Percentiles rank a stretch among this genome's conserved stretches.
Evolutionary conservation across 1,140 invertebrate genomes (phyloP).

Genomic region (Bombus turneri): DNA sequence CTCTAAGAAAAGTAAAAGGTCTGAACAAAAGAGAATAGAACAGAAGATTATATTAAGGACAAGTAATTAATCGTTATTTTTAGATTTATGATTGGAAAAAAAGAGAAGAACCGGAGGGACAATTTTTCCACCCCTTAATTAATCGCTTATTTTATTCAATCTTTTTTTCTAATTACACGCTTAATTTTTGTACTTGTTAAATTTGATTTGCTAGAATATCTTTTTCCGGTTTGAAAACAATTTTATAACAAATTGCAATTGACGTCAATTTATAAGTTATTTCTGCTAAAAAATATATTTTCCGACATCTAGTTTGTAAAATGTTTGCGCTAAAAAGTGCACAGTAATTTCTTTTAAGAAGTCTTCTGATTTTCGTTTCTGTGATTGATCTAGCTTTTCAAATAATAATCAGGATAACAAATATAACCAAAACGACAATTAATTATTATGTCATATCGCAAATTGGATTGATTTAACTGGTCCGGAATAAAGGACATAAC

Average conservation of each 20-base stretch:
- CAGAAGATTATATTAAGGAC: not conserved
- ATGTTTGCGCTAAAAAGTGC: not conserved
- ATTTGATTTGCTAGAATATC: not conserved
- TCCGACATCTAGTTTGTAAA: too few relatives aligned
- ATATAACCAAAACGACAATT: not conserved
- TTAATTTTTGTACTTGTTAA: not conserved
- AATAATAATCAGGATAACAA: not conserved
- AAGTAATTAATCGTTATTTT: not conserved
- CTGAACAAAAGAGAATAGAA: too few relatives aligned
- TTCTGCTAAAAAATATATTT: too few relatives aligned
- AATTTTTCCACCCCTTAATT: not conserved
- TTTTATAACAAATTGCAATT: not conserved
- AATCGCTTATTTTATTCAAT: not conserved
- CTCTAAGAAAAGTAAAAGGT: not conserved
- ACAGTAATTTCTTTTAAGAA: not conserved
- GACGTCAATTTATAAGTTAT: not conserved
- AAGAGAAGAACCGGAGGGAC: too few relatives aligned
- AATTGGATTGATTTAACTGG: constrained; percentile 17
- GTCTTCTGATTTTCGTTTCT: not conserved
- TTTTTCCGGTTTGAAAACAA: not conserved
- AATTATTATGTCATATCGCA: not conserved
- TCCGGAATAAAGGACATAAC: not conserved
- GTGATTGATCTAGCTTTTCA: not conserved
- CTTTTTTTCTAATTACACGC: not conserved
- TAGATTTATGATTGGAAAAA: not conserved